Percentiles rank a stretch among this genome's conserved stretches.
These are phyloP conservation scores for Oscheius onirici DNA, from an alignment of 2,888 invertebrate genomes.

Conservation along the genomic window DNA sequence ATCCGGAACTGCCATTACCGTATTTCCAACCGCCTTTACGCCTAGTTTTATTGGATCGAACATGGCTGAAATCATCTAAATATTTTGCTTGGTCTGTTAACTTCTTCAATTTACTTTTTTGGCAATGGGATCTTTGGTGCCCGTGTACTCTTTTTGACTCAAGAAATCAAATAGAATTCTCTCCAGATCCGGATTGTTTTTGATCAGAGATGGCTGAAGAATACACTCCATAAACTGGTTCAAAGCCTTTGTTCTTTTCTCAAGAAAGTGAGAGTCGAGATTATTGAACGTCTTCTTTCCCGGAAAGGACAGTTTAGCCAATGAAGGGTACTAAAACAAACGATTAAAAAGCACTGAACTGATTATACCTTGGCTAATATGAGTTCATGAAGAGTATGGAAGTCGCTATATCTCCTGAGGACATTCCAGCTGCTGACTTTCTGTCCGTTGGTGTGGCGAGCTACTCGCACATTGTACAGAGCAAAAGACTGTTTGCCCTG, in stretches of 20 bases:
- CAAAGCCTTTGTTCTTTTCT: constrained; percentile 80
- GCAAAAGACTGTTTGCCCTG: constrained; percentile 70
- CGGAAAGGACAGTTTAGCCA: constrained; percentile 84
- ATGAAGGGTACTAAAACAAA: constrained; percentile 80
- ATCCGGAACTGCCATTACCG: constrained; percentile 88
- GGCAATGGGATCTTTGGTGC: constrained; percentile 48
- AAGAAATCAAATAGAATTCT: constrained; percentile 66
- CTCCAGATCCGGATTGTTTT: constrained; percentile 78
- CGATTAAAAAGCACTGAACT: background rate
- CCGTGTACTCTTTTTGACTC: constrained; percentile 66
- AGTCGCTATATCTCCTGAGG: constrained; percentile 90
- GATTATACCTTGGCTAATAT: constrained; percentile 77
- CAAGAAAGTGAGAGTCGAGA: constrained; percentile 82
- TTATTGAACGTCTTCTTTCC: constrained; percentile 94
- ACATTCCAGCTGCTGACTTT: constrained; percentile 81
- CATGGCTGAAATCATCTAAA: constrained; percentile 77
- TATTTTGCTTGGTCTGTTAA: background rate
- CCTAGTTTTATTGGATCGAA: constrained; percentile 83
- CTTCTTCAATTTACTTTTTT: constrained; percentile 43
- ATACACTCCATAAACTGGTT: constrained; percentile 72
- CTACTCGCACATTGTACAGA: constrained; percentile 68
- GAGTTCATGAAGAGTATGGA: constrained; percentile 86
- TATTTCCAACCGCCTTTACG: constrained; percentile 81
- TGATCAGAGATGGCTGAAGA: constrained; percentile 77
- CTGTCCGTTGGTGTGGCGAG: constrained; percentile 42